Evolutionary conservation across 2,797 vertebrate genomes (phyloP).

Genomic region (Percopsis omiscomaycus): DNA sequence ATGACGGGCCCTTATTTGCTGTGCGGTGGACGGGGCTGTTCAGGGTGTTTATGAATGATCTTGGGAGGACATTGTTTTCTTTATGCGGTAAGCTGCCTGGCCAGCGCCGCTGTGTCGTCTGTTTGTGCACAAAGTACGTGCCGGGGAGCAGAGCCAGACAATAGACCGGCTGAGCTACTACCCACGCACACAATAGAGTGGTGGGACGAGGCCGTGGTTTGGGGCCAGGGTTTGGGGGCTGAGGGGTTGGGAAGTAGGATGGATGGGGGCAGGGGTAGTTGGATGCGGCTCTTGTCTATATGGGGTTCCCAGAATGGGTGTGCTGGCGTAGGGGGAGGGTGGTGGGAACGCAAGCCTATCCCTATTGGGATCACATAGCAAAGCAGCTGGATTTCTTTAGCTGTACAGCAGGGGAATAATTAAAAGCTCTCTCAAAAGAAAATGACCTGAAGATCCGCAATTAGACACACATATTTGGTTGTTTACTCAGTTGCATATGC

Average conservation of each 20-base stretch:
- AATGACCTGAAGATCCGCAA: slow-evolving; percentile 66
- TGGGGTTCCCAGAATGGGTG: slow-evolving; percentile 67
- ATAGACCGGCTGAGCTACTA: slow-evolving; percentile 78
- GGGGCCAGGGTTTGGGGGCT: slow-evolving; percentile 55
- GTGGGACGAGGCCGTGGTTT: slow-evolving; percentile 73
- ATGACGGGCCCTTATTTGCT: slow-evolving; percentile 68
- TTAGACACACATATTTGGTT: slow-evolving; percentile 61
- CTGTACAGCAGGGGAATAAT: slow-evolving; percentile 78
- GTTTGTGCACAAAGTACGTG: slow-evolving; percentile 78
- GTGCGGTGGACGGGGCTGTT: slow-evolving; percentile 46
- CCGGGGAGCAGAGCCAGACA: slow-evolving; percentile 74
- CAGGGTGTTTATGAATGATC: slow-evolving; percentile 70
- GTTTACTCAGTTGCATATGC: slow-evolving; percentile 39
- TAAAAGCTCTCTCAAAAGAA: slow-evolving; percentile 73
- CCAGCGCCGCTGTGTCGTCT: slow-evolving; percentile 72
- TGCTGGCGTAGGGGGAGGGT: slow-evolving; percentile 63
- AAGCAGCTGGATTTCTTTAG: slow-evolving; percentile 83
- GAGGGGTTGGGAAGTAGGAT: slow-evolving; percentile 31
- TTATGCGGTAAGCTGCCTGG: slow-evolving; percentile 71
- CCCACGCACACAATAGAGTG: slow-evolving; percentile 76
- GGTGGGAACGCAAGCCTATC: slow-evolving; percentile 75
- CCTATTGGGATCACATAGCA: slow-evolving; percentile 71
- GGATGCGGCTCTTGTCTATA: slow-evolving; percentile 69
- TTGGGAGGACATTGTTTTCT: slow-evolving; percentile 77
- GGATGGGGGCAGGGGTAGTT: slow-evolving; percentile 64